Conservation (phyloP, 2,797 vertebrate genomes). For the Darevskia mixta region DNA sequence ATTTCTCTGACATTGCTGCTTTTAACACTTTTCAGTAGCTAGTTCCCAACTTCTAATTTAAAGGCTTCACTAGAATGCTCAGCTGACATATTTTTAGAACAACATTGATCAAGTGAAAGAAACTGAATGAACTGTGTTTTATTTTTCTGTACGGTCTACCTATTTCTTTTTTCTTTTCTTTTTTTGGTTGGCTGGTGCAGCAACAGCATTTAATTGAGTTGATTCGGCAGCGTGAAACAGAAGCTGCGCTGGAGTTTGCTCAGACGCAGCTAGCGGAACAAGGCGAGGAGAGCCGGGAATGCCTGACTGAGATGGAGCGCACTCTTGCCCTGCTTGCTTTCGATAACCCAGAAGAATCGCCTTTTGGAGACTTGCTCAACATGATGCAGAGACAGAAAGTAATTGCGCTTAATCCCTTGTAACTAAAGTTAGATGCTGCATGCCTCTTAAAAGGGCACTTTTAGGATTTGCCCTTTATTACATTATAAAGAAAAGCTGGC, state of each 20-base stretch:
- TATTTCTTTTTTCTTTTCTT: not conserved
- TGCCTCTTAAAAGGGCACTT: not conserved
- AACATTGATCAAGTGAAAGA: not conserved
- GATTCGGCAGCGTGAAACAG: constrained; percentile 96
- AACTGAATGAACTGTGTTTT: not conserved
- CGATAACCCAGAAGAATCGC: constrained; percentile 96
- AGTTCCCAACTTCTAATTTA: not conserved
- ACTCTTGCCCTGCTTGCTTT: constrained; percentile 95
- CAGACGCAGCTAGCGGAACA: constrained; percentile 98
- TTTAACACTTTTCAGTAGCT: not conserved
- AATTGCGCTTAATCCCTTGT: constrained; percentile 24
- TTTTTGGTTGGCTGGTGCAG: constrained; percentile 73
- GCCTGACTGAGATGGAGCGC: constrained; percentile 97
- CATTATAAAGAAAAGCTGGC: not conserved
- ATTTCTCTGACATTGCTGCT: not conserved
- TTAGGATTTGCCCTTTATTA: not conserved
- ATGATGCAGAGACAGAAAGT: constrained; percentile 99
- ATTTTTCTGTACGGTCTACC: too few species aligned
- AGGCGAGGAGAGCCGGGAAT: constrained; percentile 97
- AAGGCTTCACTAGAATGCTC: not conserved
- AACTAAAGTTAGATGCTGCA: not conserved
- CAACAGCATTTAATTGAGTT: constrained; percentile 98
- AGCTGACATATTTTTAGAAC: not conserved
- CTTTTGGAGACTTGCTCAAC: constrained; percentile 96
- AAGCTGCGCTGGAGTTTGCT: constrained; percentile 97